Evolutionary conservation across 2,888 invertebrate genomes (phyloP), one percentile per base, ranked within the genome.

Genomic region (Drosophila subquinaria): DNA sequence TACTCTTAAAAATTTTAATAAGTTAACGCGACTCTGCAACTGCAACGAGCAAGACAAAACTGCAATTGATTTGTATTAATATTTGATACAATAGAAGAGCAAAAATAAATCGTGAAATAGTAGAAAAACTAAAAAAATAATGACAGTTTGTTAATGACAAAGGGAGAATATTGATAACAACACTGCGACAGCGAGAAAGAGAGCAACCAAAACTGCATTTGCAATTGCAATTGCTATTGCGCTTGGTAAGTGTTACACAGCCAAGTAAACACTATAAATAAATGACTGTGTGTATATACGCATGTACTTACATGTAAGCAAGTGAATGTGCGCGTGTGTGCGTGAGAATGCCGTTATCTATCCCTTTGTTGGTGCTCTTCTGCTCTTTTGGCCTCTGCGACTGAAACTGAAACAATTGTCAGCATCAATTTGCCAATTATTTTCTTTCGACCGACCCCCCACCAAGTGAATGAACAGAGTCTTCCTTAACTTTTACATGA

Each of bases 371-470:
- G 66, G 64, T 36, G 57, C 64, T 67, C 17, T 17, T 17, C n/a
- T 51, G 53, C 52, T 62, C 73, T 69, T 62, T 69, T 60, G 42
- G 40, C 42, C 56, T 47, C 51, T 47, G 15, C 36, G 48, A 56
- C 66, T 35, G 57, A 65, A 63, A 53, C 66, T 35, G 57, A 17
- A 17, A 17, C 75, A 62, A 71, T 64, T 69, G 56, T 47, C 69
- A 68, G 71, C 71, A 79, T 79, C 79, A 81, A 81, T 79, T 81
- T 74, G 73, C 63, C 87, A 87, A 83, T 79, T 83, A 79, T 75
- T 62, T 81, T 82, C 79, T 79, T 73, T 81, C 75, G 64, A 75
- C 72, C 17, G 17, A 17, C 17, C 73, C 73, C 33, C 64, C 17
- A 15, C 40, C 30, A 62, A 30, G 40, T 15, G 59, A 36, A 59